These are phyloP conservation scores for Goniozus legneri DNA, from an alignment of 1,140 invertebrate genomes.

Conservation along the genomic window DNA sequence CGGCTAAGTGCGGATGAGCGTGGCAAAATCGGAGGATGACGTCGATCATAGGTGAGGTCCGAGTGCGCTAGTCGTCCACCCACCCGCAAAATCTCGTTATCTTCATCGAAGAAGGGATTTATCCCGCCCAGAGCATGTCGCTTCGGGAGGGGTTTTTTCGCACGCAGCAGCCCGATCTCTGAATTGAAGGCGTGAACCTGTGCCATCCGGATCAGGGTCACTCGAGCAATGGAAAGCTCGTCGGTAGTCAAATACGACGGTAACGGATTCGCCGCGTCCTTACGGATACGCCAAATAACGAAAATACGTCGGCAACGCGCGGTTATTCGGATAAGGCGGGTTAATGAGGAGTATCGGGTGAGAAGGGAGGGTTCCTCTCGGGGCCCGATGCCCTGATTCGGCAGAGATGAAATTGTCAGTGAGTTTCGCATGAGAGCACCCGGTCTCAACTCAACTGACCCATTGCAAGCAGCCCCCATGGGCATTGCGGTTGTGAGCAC, in stretches of 20 bases:
- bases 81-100: neutral
- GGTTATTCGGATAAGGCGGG: too few species aligned
- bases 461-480: too few species aligned
- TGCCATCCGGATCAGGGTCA: neutral
- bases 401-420: too few species aligned
- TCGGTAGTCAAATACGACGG: neutral
- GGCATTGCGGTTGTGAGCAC: too few species aligned
- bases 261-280: neutral
- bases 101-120: neutral
- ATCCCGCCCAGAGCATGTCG: neutral
- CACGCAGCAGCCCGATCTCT: neutral
- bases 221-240: neutral
- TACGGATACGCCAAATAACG: too few species aligned
- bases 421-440: too few species aligned
- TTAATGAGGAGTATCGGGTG: too few species aligned
- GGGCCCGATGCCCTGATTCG: too few species aligned
- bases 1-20: neutral
- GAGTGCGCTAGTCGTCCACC: neutral
- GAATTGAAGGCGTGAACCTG: neutral
- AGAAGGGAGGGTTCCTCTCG: too few species aligned
- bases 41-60: neutral
- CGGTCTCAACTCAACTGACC: too few species aligned
- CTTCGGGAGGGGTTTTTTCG: neutral
- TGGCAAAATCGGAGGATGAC: neutral
- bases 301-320: too few species aligned